Base-by-base conservation (phyloP, 1,140 invertebrate genomes). In the Antheraea pernyi region DNA sequence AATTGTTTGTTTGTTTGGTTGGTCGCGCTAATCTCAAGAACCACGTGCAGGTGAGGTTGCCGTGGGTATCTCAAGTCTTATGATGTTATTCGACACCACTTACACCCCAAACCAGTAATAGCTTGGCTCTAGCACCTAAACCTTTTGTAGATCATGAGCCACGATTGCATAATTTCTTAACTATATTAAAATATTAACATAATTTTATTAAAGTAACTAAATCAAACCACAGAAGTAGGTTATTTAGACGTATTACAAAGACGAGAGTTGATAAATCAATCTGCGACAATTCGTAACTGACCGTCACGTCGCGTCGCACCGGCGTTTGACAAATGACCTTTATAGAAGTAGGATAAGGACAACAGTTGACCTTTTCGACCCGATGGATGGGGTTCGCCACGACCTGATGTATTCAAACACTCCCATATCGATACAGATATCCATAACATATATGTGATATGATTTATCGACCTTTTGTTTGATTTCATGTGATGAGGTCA, bases 301-400 rank as follows among this genome's bases (percentile, higher is more conserved):
- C 37, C 59, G 39, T 42, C 39, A 7, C 39, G 39, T 42, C 39
- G 39, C 11, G 39, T 42, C 39, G 39, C 22, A 4, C 39, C 39
- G 72, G 70, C 77, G 61, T 72, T 74, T 80, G 76, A 80, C 71
- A 80, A 80, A 80, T 63, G 74, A 80, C 76, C 76, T 80, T 76
- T 76, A 30, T 30, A 19, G 64, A 67, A 76, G 70, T 74, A 67
- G 78, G 73, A 79, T 77, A 77, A 73, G 78, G 75, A 74, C 72
- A 74, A 19, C 46, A 66, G 53, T 73, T 76, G 78, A 80, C 78
- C 76, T 80, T 76, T 74, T 53, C 72, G 59, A 18, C 10, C 62
- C 63, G 72, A 72, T 70, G 53, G 11, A 48, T 42, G 68, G 60
- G 19, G 22, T 39, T 22, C 60, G n/a, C 60, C 19, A 19, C 19